Evolutionary conservation across 2,797 vertebrate genomes (phyloP).

Genomic region (Pseudotriccus pelzelni): DNA sequence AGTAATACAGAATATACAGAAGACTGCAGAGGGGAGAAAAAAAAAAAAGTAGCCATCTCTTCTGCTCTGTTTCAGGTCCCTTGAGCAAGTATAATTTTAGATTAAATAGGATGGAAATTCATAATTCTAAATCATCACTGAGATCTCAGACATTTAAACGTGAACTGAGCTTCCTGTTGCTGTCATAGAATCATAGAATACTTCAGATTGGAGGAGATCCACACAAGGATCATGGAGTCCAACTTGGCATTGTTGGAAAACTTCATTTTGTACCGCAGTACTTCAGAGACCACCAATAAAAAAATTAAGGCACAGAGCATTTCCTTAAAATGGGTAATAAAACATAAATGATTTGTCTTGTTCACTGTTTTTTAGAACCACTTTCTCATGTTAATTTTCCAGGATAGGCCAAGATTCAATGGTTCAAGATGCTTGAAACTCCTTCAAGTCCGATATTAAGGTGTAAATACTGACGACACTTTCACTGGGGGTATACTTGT

Average conservation of each 20-base stretch:
- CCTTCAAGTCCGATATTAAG: not conserved
- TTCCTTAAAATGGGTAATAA: not conserved
- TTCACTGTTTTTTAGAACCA: not conserved
- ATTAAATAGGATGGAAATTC: not conserved
- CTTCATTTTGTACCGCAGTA: not conserved
- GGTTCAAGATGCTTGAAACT: not conserved
- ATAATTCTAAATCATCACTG: not conserved
- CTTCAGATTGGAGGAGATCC: not conserved
- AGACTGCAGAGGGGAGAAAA: not conserved
- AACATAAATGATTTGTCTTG: not conserved
- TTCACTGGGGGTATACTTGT: not conserved
- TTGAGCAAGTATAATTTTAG: not conserved
- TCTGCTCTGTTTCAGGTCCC: not conserved
- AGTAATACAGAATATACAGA: not conserved
- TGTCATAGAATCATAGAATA: not conserved
- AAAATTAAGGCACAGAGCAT: not conserved
- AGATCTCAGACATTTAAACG: not conserved
- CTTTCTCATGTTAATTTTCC: not conserved
- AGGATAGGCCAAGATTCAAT: not conserved
- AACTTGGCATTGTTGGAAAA: not conserved
- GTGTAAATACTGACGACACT: not conserved
- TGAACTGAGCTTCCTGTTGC: not conserved
- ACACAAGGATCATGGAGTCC: not conserved
- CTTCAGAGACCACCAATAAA: not conserved
- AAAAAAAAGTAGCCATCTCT: not conserved